Evolutionary conservation across 2,888 invertebrate species (phyloP).

Genomic region (Diogma glabrata): DNA sequence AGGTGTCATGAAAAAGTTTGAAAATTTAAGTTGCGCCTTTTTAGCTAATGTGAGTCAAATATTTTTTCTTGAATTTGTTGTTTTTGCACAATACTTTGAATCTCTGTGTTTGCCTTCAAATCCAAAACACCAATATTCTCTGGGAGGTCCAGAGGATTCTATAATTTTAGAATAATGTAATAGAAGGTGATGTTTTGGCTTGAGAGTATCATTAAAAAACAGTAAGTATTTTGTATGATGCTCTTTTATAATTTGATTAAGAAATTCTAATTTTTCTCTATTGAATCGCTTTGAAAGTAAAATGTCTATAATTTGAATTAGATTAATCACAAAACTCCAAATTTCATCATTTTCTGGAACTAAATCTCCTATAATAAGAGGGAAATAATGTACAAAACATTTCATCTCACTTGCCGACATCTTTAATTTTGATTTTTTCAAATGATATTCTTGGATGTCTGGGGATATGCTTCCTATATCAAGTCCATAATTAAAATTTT

Average conservation of each 20-base stretch:
- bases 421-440: conserved; percentile 16
- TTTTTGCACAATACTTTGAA: background rate
- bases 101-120: background rate
- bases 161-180: conserved; percentile 4
- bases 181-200: conserved; percentile 2
- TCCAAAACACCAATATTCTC: background rate
- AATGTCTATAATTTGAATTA: conserved; percentile 6
- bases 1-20: background rate
- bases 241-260: conserved; percentile 1
- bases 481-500: background rate
- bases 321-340: conserved; percentile 14
- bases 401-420: conserved; percentile 19
- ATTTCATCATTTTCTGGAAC: conserved; percentile 16
- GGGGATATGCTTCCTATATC: background rate
- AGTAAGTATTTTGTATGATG: background rate
- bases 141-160: background rate
- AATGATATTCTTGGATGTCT: conserved; percentile 9
- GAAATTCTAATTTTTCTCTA: background rate
- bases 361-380: conserved; percentile 20
- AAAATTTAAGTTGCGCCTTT: conserved; percentile 4
- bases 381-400: conserved; percentile 17
- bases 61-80: background rate
- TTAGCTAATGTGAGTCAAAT: background rate
- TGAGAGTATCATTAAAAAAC: conserved; percentile 1
- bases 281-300: conserved; percentile 1